These are phyloP conservation scores for Drosophila miranda DNA, from an alignment of 1,140 invertebrate genomes.

Conservation along the genomic window DNA sequence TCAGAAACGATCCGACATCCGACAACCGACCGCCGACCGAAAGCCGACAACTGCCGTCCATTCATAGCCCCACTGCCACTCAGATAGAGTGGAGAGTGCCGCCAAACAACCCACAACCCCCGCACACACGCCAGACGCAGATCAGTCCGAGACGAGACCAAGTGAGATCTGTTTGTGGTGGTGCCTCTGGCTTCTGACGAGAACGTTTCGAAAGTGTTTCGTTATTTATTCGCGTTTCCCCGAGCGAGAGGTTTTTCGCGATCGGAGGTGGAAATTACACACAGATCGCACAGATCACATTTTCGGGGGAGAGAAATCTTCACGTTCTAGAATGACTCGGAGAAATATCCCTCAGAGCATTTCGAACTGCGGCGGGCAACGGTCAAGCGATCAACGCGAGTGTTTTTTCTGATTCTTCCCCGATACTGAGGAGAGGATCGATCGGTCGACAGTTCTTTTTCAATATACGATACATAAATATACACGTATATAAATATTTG, in stretches of 20 bases:
- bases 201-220: conserved; percentile 33
- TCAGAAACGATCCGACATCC: conserved; percentile 45
- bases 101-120: conserved; percentile 20
- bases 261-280: background rate
- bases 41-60: conserved; percentile 55
- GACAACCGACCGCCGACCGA: conserved; percentile 34
- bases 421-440: conserved; percentile 3
- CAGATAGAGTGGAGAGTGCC: too few relatives aligned
- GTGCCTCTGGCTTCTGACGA: conserved; percentile 1
- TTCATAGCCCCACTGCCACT: conserved; percentile 50
- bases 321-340: conserved; percentile 37
- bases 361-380: conserved; percentile 59
- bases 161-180: background rate
- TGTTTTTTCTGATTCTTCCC: conserved; percentile 5
- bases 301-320: conserved; percentile 41
- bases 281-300: too few relatives aligned
- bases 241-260: conserved; percentile 61
- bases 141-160: conserved; percentile 35
- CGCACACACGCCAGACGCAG: conserved; percentile 38
- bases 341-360: conserved; percentile 61
- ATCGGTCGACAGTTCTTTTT: conserved; percentile 27
- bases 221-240: conserved; percentile 7
- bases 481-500: background rate
- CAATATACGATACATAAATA: background rate
- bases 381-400: conserved; percentile 37